Base-by-base conservation (phyloP, 2,113 vertebrate genomes). In the Prochilodus magdalenae region DNA sequence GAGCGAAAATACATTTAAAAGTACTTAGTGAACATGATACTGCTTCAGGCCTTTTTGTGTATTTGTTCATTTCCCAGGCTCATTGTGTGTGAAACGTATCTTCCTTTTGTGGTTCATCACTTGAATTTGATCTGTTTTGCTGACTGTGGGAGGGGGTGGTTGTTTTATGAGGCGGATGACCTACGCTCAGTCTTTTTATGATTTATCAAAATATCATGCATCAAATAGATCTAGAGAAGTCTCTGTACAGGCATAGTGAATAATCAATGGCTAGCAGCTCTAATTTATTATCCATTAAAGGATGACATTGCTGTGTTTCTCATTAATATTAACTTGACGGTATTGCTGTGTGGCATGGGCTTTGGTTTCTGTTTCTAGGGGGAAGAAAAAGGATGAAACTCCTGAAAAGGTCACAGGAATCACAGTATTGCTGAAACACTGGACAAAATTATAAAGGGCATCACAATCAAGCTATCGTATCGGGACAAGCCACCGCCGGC, bases 361-460 rank as follows among this genome's bases (percentile, higher is more conserved):
- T 82, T 67, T 59, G 83, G 82, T 89, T 89, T 88, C 59, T 76
- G 85, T 82, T 78, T 82, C 74, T 29, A 24, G 20, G 65, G 65
- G 71, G 86, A 82, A 85, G 88, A 85, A 87, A 87, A 87, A 53
- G 59, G 73, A 86, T 78, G 81, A 89, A 86, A 88, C 82, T 88
- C 66, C 6, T 77, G 86, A 79, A 94, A 94, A 93, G 91, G 92
- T 93, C 90, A 93, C 73, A 84, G 86, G 83, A 92, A 91, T 91
- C 91, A 90, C 83, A 87, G 85, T 88, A 88, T 81, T 88, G 87
- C 87, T 83, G 83, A 90, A 92, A 92, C 84, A 90, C 78, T 87
- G 84, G 77, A 83, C 80, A 85, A 86, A 91, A 87, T 88, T 92
- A 92, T 91, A 92, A 93, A 92, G 91, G 91, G 87, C 87, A 91